Percentiles rank a stretch among this genome's conserved stretches.
phyloP scores from a whole-genome alignment of 2,888 invertebrate species.

The Patella caerulea region DNA sequence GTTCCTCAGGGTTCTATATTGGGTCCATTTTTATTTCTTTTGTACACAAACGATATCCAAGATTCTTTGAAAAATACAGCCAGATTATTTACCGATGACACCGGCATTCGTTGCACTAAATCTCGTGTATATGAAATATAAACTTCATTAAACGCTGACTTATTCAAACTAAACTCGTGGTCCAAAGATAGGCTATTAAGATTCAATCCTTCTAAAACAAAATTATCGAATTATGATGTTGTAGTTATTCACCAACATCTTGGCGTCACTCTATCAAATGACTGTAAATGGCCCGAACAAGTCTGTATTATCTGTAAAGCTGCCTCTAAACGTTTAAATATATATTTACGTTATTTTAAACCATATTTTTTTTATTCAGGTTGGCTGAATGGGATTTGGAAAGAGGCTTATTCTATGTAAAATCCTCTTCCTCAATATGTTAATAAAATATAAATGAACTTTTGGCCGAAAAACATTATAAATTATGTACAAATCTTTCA shows the following conservation, averaged over 20 bases:
- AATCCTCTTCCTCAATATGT: neutral
- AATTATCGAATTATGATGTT: neutral
- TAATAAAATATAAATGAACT: constrained; percentile 20
- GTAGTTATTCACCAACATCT: constrained; percentile 23
- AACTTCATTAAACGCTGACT: constrained; percentile 16
- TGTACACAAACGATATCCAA: too few relatives aligned
- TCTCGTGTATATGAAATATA: neutral
- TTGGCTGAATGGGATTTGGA: too few relatives aligned
- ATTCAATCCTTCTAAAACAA: constrained; percentile 21
- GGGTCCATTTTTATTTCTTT: too few relatives aligned
- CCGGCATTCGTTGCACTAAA: too few relatives aligned
- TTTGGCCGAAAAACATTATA: constrained; percentile 13
- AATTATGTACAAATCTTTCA: neutral
- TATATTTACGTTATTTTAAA: neutral
- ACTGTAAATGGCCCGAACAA: constrained; percentile 18
- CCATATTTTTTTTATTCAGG: too few relatives aligned
- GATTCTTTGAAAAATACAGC: too few relatives aligned
- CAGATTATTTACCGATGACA: too few relatives aligned
- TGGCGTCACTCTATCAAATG: constrained; percentile 19
- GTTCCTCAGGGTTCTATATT: too few relatives aligned
- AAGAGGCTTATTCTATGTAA: too few relatives aligned
- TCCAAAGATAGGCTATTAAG: constrained; percentile 21
- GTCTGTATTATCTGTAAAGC: constrained; percentile 13
- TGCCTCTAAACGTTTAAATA: constrained; percentile 21
- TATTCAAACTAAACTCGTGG: neutral